phyloP scores from a whole-genome alignment of 1,140 invertebrate species.

The Trissolcus basalis region DNA sequence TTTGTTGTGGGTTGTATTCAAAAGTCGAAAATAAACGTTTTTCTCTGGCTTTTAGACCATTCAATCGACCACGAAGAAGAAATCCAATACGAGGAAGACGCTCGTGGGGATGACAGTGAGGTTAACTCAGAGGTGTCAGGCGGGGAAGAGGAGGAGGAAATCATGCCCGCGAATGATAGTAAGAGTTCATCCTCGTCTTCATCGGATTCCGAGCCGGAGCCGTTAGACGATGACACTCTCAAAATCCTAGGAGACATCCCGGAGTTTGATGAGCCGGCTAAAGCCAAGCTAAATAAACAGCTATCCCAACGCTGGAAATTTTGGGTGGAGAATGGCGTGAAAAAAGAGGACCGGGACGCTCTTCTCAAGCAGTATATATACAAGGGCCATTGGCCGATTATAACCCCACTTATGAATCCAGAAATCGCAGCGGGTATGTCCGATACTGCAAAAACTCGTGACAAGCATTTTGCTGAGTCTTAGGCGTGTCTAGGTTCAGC shows the following conservation, averaged over 20 bases:
- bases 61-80: not conserved
- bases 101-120: not conserved
- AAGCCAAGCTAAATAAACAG: constrained; percentile 17
- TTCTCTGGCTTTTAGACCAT: not conserved
- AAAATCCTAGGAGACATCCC: constrained; percentile 1
- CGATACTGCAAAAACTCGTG: constrained; percentile 4
- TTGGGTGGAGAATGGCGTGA: constrained; percentile 15
- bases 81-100: not conserved
- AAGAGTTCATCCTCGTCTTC: not conserved
- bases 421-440: constrained; percentile 7
- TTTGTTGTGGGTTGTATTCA: no score
- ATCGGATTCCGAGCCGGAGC: not conserved
- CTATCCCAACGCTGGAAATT: constrained; percentile 4
- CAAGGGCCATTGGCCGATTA: constrained; percentile 9
- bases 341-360: constrained; percentile 3
- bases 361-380: constrained; percentile 1
- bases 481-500: constrained; percentile 1
- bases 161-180: not conserved
- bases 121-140: not conserved
- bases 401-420: constrained; percentile 1
- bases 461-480: constrained; percentile 11
- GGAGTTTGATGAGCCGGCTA: not conserved
- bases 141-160: not conserved
- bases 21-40: not conserved
- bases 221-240: not conserved